Evolutionary conservation across 2,797 vertebrate genomes (phyloP).

Genomic region (Sebastes umbrosus): DNA sequence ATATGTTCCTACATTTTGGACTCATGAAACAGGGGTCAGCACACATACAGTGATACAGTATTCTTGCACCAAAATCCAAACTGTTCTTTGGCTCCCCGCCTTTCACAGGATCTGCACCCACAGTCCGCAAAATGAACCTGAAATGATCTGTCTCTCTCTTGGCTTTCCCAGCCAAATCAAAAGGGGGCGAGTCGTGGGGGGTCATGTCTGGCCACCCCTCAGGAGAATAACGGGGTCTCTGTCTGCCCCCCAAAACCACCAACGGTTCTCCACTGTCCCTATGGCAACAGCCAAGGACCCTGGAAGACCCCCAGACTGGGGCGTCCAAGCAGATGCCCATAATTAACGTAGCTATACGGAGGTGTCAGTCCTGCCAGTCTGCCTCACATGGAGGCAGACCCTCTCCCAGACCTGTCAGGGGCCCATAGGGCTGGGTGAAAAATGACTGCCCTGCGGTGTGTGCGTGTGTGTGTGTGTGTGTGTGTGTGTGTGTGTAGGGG

Average conservation of each 20-base stretch:
- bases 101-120: slow-evolving; percentile 34
- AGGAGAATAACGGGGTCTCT: slow-evolving; percentile 85
- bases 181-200: slow-evolving; percentile 76
- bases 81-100: background rate
- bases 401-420: slow-evolving; percentile 78
- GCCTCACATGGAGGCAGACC: slow-evolving; percentile 69
- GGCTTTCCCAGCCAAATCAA: slow-evolving; percentile 79
- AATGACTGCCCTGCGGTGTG: slow-evolving; percentile 70
- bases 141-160: slow-evolving; percentile 58
- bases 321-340: slow-evolving; percentile 81
- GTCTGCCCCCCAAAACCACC: slow-evolving; percentile 76
- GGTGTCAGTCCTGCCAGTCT: slow-evolving; percentile 79
- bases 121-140: slow-evolving; percentile 47
- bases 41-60: background rate
- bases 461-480: slow-evolving; percentile 24
- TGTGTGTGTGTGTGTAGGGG: slow-evolving; percentile 40
- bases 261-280: slow-evolving; percentile 79
- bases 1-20: background rate
- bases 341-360: slow-evolving; percentile 80
- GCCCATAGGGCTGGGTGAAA: slow-evolving; percentile 72
- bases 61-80: slow-evolving; percentile 9
- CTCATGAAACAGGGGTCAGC: background rate
- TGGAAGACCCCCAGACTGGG: slow-evolving; percentile 74
- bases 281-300: slow-evolving; percentile 84
- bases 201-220: slow-evolving; percentile 88